A percentile compares a stretch with the other conserved stretches of the same genome.
Conservation (phyloP, 2,113 vertebrate genomes). For the Heptranchias perlo region DNA sequence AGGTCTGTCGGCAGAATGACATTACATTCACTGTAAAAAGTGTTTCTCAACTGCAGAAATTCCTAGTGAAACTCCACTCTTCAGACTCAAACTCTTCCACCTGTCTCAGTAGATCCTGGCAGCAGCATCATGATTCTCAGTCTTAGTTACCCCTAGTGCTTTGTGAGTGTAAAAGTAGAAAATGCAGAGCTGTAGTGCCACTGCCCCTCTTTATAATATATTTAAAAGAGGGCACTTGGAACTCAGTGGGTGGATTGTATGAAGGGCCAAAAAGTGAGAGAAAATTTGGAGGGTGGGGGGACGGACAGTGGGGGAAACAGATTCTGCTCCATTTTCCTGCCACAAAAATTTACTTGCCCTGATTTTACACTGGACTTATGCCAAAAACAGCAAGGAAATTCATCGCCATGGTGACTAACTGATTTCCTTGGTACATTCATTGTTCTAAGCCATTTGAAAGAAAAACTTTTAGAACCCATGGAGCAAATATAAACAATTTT, state of each 20-base stretch:
- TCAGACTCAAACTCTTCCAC: too few relatives aligned
- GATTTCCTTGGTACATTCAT: neutral
- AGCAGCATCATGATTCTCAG: neutral
- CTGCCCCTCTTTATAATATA: too few relatives aligned
- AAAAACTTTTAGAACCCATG: neutral
- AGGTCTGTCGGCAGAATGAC: neutral
- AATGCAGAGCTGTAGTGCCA: neutral
- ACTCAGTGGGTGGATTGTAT: neutral
- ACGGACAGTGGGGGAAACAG: neutral
- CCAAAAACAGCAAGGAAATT: neutral
- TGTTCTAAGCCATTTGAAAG: neutral
- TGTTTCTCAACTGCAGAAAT: neutral
- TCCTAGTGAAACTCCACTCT: neutral
- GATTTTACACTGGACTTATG: neutral
- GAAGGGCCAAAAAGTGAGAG: neutral
- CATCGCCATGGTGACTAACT: neutral
- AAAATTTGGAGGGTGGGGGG: neutral
- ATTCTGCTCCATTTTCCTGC: neutral
- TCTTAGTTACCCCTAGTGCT: neutral
- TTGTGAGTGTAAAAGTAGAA: neutral
- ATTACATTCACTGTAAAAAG: neutral
- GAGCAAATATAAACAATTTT: neutral
- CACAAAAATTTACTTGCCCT: neutral
- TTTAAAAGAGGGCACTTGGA: neutral
- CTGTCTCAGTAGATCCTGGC: neutral